Evolutionary conservation across 2,113 vertebrate species (phyloP).

Genomic region (Mesitornis unicolor): DNA sequence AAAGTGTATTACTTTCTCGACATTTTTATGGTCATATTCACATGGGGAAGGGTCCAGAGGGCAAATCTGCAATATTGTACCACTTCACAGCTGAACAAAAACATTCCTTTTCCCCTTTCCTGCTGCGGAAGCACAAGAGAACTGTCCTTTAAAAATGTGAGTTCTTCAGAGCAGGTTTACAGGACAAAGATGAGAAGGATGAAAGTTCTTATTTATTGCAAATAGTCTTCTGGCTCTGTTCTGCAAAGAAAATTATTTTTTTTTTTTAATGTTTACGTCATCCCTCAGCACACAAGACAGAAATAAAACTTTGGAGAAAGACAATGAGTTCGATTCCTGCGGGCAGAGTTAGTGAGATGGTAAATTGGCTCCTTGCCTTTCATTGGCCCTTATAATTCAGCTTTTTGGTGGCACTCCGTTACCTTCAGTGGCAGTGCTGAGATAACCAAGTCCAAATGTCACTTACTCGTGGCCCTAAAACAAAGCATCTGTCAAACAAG

Average conservation of each 20-base stretch:
- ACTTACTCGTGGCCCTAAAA: background rate
- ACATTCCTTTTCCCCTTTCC: background rate
- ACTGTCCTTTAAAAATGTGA: background rate
- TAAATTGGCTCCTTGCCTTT: background rate
- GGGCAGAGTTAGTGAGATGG: background rate
- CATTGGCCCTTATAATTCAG: background rate
- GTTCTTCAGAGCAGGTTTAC: background rate
- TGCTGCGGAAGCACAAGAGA: background rate
- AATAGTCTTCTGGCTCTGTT: background rate
- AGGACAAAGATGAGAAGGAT: background rate
- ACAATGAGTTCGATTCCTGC: fast-evolving
- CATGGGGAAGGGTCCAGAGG: background rate
- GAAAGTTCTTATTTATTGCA: background rate
- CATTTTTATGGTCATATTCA: background rate
- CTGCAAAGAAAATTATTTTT: background rate
- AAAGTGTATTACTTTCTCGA: background rate
- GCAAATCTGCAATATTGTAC: background rate
- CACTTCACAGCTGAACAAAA: background rate
- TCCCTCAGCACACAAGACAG: background rate
- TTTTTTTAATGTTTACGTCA: background rate
- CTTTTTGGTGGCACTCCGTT: background rate
- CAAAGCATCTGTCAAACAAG: background rate
- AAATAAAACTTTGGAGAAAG: background rate
- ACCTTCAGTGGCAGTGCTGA: fast-evolving
- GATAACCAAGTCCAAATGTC: background rate